A percentile compares a stretch with the other conserved stretches of the same genome.
phyloP scores from a whole-genome alignment of 2,113 vertebrate species.

The Oryzias woworae region DNA sequence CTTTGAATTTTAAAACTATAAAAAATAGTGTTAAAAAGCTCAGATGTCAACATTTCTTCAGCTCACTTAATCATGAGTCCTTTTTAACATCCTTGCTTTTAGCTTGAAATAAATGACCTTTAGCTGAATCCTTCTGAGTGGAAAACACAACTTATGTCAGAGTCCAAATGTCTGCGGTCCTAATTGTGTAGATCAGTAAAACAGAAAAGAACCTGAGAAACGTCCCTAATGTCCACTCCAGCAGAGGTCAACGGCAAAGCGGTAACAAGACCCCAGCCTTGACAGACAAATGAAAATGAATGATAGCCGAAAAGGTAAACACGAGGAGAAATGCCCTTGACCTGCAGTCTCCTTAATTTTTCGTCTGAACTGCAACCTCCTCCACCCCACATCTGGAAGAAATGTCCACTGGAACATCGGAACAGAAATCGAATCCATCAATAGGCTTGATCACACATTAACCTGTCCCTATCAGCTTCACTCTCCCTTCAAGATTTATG shows the following conservation, averaged over 20 bases:
- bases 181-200: neutral
- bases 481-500: neutral
- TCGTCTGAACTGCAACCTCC: conserved; percentile 33
- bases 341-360: conserved; percentile 69
- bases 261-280: conserved; percentile 69
- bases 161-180: neutral
- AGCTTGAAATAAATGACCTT: no score
- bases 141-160: neutral
- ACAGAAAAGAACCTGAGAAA: conserved; percentile 5
- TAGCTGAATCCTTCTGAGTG: no score
- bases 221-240: conserved; percentile 35
- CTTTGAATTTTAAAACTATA: no score
- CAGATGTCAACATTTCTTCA: no score
- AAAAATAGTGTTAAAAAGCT: no score
- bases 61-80: no score
- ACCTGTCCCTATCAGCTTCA: neutral
- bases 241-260: conserved; percentile 49
- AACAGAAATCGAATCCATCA: conserved; percentile 23
- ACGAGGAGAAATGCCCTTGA: conserved; percentile 75
- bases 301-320: conserved; percentile 77
- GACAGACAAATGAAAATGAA: conserved; percentile 81
- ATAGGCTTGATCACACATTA: neutral
- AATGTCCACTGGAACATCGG: conserved; percentile 19
- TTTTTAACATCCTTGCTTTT: no score
- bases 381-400: conserved; percentile 66